These are phyloP conservation scores for Globodera rostochiensis DNA, from an alignment of 1,140 invertebrate species.

Conservation along the genomic window DNA sequence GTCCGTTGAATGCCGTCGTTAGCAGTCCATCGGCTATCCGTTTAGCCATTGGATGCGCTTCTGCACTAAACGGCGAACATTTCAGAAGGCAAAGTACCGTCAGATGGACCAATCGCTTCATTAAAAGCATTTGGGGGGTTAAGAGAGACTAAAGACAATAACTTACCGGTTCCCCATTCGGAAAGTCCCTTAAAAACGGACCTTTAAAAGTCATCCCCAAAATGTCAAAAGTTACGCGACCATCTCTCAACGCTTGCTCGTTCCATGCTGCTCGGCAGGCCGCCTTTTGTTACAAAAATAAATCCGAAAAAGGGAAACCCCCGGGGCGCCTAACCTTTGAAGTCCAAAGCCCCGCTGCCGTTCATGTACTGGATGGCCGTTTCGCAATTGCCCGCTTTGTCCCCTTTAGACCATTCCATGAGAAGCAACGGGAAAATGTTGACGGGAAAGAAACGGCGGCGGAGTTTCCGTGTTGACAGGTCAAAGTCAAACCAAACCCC, in stretches of 20 bases:
- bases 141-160: constrained; percentile 78
- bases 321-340: constrained; percentile 21
- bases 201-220: constrained; percentile 69
- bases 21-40: constrained; percentile 72
- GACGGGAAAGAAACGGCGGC: constrained; percentile 75
- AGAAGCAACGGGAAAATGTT: constrained; percentile 84
- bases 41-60: constrained; percentile 41
- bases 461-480: constrained; percentile 67
- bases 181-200: constrained; percentile 68
- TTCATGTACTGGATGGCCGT: constrained; percentile 69
- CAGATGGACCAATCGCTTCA: constrained; percentile 40
- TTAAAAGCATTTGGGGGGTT: neutral
- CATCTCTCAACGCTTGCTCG: neutral
- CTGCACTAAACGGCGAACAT: constrained; percentile 34
- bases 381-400: constrained; percentile 72
- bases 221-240: constrained; percentile 22
- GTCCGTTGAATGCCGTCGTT: constrained; percentile 79
- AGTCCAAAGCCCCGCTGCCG: constrained; percentile 74
- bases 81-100: constrained; percentile 69
- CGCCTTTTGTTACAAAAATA: neutral
- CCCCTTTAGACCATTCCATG: constrained; percentile 51
- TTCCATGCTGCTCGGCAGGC: constrained; percentile 4
- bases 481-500: constrained; percentile 87
- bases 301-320: neutral
- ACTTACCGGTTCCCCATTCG: constrained; percentile 77